A percentile compares a stretch with the other conserved stretches of the same genome.
phyloP scores from a whole-genome alignment of 2,888 invertebrate species.

The Periphyllus acericola region DNA sequence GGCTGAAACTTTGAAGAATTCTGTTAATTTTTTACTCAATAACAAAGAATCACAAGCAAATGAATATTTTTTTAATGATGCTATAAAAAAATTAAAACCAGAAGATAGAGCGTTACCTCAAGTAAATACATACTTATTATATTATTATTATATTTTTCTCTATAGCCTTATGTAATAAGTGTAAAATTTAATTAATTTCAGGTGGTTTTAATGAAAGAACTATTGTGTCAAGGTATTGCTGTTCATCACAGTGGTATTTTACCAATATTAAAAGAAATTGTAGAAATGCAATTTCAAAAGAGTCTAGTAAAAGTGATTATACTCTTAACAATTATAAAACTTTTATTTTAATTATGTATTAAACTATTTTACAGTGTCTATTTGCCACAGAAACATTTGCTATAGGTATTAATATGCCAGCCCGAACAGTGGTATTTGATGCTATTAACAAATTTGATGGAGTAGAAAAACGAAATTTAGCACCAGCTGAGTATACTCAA shows the following conservation, averaged over 20 bases:
- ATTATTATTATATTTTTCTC: neutral
- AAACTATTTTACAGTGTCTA: conserved; percentile 73
- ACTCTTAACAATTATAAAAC: neutral
- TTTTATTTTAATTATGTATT: conserved; percentile 3
- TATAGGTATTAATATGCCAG: conserved; percentile 99
- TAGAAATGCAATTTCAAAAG: conserved; percentile 94
- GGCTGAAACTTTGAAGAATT: conserved; percentile 70
- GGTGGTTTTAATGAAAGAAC: conserved; percentile 76
- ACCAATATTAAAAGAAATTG: conserved; percentile 98
- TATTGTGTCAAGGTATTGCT: conserved; percentile 87
- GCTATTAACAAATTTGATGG: conserved; percentile 93
- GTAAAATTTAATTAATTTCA: conserved; percentile 65
- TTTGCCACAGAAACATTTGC: conserved; percentile 99
- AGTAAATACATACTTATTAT: conserved; percentile 67
- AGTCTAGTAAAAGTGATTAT: conserved; percentile 83
- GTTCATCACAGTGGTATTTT: conserved; percentile 98
- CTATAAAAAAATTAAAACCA: conserved; percentile 83
- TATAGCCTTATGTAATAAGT: neutral
- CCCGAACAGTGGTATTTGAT: conserved; percentile 96
- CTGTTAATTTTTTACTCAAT: conserved; percentile 70
- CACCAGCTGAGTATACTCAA: conserved; percentile 96
- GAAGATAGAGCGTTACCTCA: conserved; percentile 91
- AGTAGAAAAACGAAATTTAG: conserved; percentile 76
- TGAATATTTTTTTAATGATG: conserved; percentile 84
- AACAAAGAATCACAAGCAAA: conserved; percentile 86